Conservation (phyloP, 2,888 invertebrate species). For the Trilocha varians region DNA sequence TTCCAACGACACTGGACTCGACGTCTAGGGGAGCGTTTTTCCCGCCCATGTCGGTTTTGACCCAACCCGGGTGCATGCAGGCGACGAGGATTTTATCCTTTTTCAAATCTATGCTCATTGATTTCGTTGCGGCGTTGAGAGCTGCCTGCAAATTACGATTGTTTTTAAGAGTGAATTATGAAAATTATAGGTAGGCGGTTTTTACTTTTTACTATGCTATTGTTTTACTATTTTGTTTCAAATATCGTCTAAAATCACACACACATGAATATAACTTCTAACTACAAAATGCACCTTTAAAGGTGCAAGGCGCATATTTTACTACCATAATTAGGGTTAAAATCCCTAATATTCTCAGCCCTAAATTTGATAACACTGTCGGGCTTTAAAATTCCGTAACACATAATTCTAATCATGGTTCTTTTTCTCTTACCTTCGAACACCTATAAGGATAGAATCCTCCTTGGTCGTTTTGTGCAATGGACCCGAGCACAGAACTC, state of each 20-base stretch:
- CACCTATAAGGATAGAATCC: conserved; percentile 89
- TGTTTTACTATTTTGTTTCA: too few relatives aligned
- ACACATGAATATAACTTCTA: too few relatives aligned
- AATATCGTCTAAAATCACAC: too few relatives aligned
- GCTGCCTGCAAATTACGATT: conserved; percentile 77
- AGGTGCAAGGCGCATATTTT: too few relatives aligned
- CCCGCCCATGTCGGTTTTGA: conserved; percentile 92
- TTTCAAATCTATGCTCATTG: conserved; percentile 86
- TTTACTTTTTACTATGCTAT: too few relatives aligned
- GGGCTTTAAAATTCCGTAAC: too few relatives aligned
- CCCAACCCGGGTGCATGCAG: conserved; percentile 92
- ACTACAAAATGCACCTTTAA: too few relatives aligned
- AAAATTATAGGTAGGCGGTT: too few relatives aligned
- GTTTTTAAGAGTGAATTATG: neutral
- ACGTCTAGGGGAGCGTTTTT: conserved; percentile 82
- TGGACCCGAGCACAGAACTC: conserved; percentile 87
- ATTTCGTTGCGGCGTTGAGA: conserved; percentile 88
- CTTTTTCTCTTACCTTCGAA: conserved; percentile 89
- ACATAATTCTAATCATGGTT: too few relatives aligned
- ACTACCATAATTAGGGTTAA: too few relatives aligned
- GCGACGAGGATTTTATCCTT: conserved; percentile 82
- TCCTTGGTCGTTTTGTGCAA: conserved; percentile 81
- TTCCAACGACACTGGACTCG: conserved; percentile 76
- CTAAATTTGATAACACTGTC: too few relatives aligned
- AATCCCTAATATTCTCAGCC: too few relatives aligned